Conservation (phyloP, 2,113 vertebrate species). For the Lepus americanus region DNA sequence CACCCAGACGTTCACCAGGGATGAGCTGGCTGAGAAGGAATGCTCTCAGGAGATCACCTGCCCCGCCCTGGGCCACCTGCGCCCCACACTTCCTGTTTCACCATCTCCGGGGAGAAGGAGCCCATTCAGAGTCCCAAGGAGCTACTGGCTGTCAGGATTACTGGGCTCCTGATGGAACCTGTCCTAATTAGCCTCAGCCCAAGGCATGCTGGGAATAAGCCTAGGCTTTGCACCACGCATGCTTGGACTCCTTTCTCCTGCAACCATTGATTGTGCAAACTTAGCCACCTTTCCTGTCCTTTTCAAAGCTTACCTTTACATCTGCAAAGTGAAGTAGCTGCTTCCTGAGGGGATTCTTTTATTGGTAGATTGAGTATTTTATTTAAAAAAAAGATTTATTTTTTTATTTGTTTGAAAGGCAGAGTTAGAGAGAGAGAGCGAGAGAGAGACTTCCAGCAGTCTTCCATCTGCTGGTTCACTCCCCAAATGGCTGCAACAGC, state of each 20-base stretch:
- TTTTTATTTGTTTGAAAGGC: too few relatives aligned
- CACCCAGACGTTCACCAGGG: neutral
- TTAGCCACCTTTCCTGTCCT: neutral
- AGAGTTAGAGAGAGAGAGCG: too few relatives aligned
- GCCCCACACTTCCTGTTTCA: neutral
- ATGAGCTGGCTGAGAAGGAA: neutral
- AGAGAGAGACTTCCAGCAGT: too few relatives aligned
- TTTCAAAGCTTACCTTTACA: neutral
- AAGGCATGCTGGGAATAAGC: neutral
- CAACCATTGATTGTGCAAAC: neutral
- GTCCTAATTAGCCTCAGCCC: neutral
- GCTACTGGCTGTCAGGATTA: neutral
- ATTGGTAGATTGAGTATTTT: neutral
- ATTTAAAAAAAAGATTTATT: neutral
- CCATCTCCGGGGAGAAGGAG: neutral
- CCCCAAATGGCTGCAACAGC: too few relatives aligned
- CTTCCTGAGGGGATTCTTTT: neutral
- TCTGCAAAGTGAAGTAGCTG: neutral
- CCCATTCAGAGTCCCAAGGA: neutral
- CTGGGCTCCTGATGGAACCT: neutral
- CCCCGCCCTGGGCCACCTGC: neutral
- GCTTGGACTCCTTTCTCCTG: neutral
- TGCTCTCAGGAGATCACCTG: neutral
- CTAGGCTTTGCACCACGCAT: fast-evolving
- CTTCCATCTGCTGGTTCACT: too few relatives aligned